Percentiles rank a stretch among this genome's conserved stretches.
These are phyloP conservation scores for Drosophila murphyi DNA, from an alignment of 1,140 invertebrate genomes.

Conservation along the genomic window DNA sequence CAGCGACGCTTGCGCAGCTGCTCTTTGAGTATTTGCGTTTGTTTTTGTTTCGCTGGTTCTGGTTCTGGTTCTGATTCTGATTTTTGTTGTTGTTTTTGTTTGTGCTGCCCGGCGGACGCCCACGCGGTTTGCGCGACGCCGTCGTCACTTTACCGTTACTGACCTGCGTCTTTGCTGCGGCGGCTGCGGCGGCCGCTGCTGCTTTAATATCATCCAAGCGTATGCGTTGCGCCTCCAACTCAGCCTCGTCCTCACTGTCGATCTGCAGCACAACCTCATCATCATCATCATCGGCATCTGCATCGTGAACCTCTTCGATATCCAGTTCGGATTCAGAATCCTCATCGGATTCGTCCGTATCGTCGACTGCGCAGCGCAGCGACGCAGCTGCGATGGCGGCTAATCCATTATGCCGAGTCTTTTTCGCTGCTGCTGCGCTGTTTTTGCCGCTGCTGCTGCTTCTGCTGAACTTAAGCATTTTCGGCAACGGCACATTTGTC, in stretches of 20 bases:
- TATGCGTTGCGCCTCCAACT: constrained; percentile 78
- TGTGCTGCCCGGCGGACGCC: constrained; percentile 54
- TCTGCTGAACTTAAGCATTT: constrained; percentile 49
- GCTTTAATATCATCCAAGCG: constrained; percentile 64
- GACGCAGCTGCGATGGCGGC: constrained; percentile 52
- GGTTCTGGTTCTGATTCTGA: constrained; percentile 27
- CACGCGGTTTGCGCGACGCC: constrained; percentile 52
- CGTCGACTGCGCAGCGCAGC: constrained; percentile 53
- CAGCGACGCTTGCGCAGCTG: constrained; percentile 25
- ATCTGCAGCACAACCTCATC: constrained; percentile 74
- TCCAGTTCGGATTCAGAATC: constrained; percentile 73
- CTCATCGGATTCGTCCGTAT: constrained; percentile 64
- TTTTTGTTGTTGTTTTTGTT: constrained; percentile 49
- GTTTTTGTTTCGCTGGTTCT: constrained; percentile 50
- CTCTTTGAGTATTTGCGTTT: constrained; percentile 53
- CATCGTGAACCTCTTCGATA: constrained; percentile 67
- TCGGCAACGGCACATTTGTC: constrained; percentile 63
- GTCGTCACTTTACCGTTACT: constrained; percentile 68
- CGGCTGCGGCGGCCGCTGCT: constrained; percentile 50
- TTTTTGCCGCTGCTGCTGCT: constrained; percentile 45
- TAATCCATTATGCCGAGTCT: constrained; percentile 50
- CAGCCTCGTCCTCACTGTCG: constrained; percentile 80
- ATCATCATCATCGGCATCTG: constrained; percentile 68
- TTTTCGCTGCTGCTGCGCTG: constrained; percentile 57
- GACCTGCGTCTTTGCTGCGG: constrained; percentile 68